A percentile compares a stretch with the other conserved stretches of the same genome.
Evolutionary conservation across 2,888 invertebrate genomes (phyloP).

Genomic region (Drosophila aldrichi): DNA sequence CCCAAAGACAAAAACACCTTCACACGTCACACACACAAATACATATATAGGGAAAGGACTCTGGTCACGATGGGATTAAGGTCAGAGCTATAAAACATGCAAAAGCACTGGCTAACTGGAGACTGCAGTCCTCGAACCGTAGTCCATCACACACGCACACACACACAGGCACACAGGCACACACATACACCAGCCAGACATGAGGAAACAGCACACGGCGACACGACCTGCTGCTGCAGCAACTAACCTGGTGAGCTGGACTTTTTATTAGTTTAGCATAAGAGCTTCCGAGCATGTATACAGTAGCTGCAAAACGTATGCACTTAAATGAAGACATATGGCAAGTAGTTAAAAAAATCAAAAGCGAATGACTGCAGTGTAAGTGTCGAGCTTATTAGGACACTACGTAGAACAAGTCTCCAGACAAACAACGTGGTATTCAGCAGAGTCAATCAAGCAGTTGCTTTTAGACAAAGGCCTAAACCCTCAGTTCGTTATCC

Average conservation of each 20-base stretch:
- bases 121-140: slow-evolving; percentile 28
- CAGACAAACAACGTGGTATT: neutral
- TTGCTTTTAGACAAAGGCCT: too few relatives aligned
- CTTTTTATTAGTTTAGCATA: slow-evolving; percentile 64
- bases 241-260: slow-evolving; percentile 47
- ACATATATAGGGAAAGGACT: neutral
- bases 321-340: neutral
- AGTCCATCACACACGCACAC: slow-evolving; percentile 56
- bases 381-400: neutral
- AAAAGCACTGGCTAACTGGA: slow-evolving; percentile 51
- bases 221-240: slow-evolving; percentile 23
- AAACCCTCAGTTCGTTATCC: neutral
- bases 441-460: neutral
- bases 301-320: slow-evolving; percentile 41
- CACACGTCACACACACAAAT: slow-evolving; percentile 48
- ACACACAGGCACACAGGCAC: neutral
- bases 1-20: slow-evolving; percentile 71
- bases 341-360: neutral
- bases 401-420: neutral
- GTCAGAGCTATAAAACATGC: slow-evolving; percentile 77
- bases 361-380: neutral
- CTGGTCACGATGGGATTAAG: slow-evolving; percentile 66
- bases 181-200: neutral
- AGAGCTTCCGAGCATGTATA: slow-evolving; percentile 24
- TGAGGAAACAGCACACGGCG: slow-evolving; percentile 7